These are phyloP conservation scores for Ericerus pela DNA, from an alignment of 1,140 invertebrate species.

Conservation along the genomic window DNA sequence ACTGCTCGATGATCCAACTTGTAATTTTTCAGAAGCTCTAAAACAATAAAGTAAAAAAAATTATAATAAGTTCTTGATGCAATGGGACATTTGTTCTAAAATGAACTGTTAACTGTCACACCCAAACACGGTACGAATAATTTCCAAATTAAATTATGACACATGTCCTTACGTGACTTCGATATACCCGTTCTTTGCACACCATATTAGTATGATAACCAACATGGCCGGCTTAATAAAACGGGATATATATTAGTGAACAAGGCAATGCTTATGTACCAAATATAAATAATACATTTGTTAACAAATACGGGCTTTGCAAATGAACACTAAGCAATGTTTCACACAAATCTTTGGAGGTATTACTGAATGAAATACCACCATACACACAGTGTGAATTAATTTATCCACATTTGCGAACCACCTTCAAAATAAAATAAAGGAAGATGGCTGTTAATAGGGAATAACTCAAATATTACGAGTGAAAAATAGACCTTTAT, in stretches of 20 bases:
- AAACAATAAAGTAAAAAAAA: conserved; percentile 26
- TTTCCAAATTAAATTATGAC: neutral
- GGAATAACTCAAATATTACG: too few species aligned
- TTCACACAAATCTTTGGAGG: too few species aligned
- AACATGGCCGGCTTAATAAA: conserved; percentile 3
- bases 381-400: neutral
- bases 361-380: neutral
- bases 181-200: neutral
- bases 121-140: neutral
- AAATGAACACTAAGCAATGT: too few species aligned
- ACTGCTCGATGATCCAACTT: conserved; percentile 55
- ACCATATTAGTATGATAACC: neutral
- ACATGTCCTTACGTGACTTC: neutral
- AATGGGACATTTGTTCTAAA: too few species aligned
- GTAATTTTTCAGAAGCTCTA: conserved; percentile 55
- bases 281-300: too few species aligned
- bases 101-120: too few species aligned
- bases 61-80: neutral
- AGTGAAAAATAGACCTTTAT: too few species aligned
- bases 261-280: neutral
- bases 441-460: neutral
- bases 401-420: neutral
- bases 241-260: neutral
- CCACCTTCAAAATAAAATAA: neutral
- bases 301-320: too few species aligned